Base-by-base conservation (phyloP, 2,113 vertebrate species). In the Phaethornis superciliosus region DNA sequence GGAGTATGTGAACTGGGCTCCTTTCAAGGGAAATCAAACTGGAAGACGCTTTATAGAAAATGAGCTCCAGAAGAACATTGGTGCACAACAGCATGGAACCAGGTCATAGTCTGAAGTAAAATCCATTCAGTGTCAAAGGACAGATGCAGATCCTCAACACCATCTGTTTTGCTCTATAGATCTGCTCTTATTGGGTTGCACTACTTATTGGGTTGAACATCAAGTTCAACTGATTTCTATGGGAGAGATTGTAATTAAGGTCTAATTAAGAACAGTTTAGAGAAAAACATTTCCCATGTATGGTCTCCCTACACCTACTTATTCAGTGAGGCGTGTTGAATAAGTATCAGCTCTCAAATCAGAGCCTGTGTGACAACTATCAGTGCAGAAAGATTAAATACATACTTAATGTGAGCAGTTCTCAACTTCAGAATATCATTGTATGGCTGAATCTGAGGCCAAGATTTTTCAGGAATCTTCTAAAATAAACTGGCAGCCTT, bases 321-420 rank as follows among this genome's bases (percentile, higher is more conserved):
- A 55, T 12, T 56, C 33, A 27, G 8, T 64, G 22, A 60, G 7
- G 1, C 23, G 3, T 18, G 4, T 9, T 89, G 30, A 85, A 35
- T 30, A 80, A 46, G 4, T 4, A 24, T 46, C 19, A 32, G 3
- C 1, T 79, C 10, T 28, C 15, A 68, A 56, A 35, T 59, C 27
- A 76, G 23, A 68, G 16, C 9, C 32, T 42, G 15, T 32, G 42
- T 47, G 23, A 40, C 6, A 75, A 12, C 12, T 13, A 6, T 9
- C 64, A 35, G 7, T 20, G 26, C 7, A 2, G 1, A n/a, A 24
- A 12, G 2, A 54, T 19, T 68, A 28, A 79, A 81, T 44, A 4
- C 0, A 8, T n/a, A 33, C 30, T 54, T 40, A 47, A 17, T 4
- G 13, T 11, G 7, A 33, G 24, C 71, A 23, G 2, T 46, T 68